Percentiles rank a stretch among this genome's conserved stretches.
phyloP scores from a whole-genome alignment of 2,797 vertebrate species.

The Danio tinwini region DNA sequence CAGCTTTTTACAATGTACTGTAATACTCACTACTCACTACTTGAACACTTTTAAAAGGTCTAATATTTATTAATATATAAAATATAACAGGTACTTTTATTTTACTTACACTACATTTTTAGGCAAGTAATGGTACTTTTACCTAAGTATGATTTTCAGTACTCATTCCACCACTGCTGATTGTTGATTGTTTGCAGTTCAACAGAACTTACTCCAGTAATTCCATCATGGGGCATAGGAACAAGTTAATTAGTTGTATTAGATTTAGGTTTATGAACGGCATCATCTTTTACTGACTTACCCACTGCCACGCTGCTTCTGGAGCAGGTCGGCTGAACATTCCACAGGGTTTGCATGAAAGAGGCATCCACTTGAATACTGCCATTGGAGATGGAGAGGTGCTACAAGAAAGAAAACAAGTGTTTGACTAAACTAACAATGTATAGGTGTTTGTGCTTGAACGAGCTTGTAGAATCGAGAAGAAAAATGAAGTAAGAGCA shows the following conservation, averaged over 20 bases:
- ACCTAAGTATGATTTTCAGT: no score
- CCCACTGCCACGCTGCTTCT: conserved; percentile 93
- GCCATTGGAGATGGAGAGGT: conserved; percentile 93
- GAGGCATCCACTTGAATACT: conserved; percentile 96
- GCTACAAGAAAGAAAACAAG: conserved; percentile 74
- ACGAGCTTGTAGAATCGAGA: not conserved
- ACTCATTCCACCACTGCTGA: no score
- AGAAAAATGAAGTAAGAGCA: not conserved
- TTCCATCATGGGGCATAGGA: no score
- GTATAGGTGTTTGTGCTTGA: not conserved
- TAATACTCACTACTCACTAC: no score
- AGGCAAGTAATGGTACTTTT: no score
- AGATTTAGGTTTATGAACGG: not conserved
- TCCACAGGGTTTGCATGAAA: conserved; percentile 99
- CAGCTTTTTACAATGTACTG: no score
- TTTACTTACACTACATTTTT: no score
- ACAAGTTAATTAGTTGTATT: not conserved
- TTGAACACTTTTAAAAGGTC: no score
- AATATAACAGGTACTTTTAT: no score
- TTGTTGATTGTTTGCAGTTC: no score
- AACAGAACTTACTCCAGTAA: no score
- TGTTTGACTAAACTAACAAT: not conserved
- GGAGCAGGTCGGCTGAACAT: conserved; percentile 96
- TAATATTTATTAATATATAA: no score
- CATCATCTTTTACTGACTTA: conserved; percentile 65